Conservation (phyloP, 2,113 vertebrate species). For the Morone saxatilis region DNA sequence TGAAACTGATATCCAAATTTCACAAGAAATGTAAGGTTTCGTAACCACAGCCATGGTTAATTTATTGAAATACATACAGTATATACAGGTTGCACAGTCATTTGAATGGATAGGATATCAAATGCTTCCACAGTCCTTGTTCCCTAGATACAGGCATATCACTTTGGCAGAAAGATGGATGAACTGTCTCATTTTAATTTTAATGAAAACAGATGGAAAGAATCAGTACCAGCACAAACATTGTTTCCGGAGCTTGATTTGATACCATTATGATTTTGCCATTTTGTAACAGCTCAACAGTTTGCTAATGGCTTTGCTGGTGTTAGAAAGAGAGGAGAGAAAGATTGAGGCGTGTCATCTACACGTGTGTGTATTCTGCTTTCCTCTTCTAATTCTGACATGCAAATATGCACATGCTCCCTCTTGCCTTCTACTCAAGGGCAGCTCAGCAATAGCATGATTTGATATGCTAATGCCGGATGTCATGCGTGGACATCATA, state of each 20-base stretch:
- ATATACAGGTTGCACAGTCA: slow-evolving; percentile 7
- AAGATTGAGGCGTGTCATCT: not conserved
- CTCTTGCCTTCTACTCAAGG: slow-evolving; percentile 37
- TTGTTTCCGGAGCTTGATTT: slow-evolving; percentile 52
- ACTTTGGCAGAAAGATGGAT: slow-evolving; percentile 59
- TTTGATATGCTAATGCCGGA: slow-evolving; percentile 69
- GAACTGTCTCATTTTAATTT: slow-evolving; percentile 75
- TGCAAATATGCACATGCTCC: slow-evolving; percentile 26
- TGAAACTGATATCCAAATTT: not conserved
- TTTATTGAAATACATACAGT: slow-evolving; percentile 30
- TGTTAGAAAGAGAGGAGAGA: not conserved
- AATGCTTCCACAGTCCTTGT: slow-evolving; percentile 27
- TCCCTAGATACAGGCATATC: slow-evolving; percentile 29
- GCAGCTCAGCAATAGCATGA: slow-evolving; percentile 33
- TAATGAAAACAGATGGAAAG: slow-evolving; percentile 74
- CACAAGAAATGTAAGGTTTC: slow-evolving; percentile 14
- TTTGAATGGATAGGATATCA: slow-evolving; percentile 60
- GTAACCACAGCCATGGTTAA: slow-evolving; percentile 27
- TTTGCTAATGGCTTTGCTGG: slow-evolving; percentile 41
- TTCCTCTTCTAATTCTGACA: slow-evolving; percentile 28
- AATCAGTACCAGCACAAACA: slow-evolving; percentile 54
- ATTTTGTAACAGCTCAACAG: slow-evolving; percentile 39
- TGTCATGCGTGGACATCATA: slow-evolving; percentile 66
- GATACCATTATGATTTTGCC: slow-evolving; percentile 46
- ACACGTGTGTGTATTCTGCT: not conserved